Evolutionary conservation across 1,140 invertebrate genomes (phyloP).

Genomic region (Odontomachus brunneus): DNA sequence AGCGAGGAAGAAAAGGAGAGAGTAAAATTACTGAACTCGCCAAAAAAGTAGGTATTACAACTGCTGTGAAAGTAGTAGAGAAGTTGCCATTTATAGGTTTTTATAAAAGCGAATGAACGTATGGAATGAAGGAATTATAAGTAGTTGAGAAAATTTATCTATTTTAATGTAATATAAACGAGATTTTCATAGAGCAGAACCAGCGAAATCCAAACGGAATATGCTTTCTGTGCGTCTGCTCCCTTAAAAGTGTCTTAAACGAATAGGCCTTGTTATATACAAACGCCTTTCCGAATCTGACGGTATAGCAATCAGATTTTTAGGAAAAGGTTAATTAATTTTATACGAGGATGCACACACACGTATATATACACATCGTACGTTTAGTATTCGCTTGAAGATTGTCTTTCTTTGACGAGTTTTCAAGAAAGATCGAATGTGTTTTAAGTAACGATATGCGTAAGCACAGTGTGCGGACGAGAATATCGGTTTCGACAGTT

Average conservation of each 20-base stretch:
- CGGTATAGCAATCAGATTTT: conserved; percentile 61
- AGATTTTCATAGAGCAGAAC: conserved; percentile 47
- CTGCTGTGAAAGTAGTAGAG: conserved; percentile 65
- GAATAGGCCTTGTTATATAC: conserved; percentile 51
- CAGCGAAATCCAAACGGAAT: conserved; percentile 30
- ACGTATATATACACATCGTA: no score
- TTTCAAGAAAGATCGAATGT: conserved; percentile 70
- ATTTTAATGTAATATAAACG: conserved; percentile 65
- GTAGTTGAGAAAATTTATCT: conserved; percentile 57
- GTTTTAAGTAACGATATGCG: conserved; percentile 16
- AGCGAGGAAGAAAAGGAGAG: conserved; percentile 87
- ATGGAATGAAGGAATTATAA: conserved; percentile 31
- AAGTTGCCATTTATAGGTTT: conserved; percentile 73
- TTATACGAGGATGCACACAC: conserved; percentile 52
- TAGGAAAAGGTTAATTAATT: conserved; percentile 56
- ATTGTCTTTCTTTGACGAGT: conserved; percentile 68
- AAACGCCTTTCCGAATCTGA: conserved; percentile 66
- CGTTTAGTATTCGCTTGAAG: conserved; percentile 48
- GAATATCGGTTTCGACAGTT: conserved; percentile 30
- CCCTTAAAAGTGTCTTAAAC: conserved; percentile 58
- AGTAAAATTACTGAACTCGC: conserved; percentile 80
- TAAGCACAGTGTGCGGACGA: conserved; percentile 8
- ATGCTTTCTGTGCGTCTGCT: conserved; percentile 44
- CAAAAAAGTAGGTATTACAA: conserved; percentile 78
- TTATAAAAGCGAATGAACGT: conserved; percentile 48